A percentile compares a stretch with the other conserved stretches of the same genome.
These are phyloP conservation scores for Drosophila sechellia DNA, from an alignment of 1,140 invertebrate species.

Conservation along the genomic window DNA sequence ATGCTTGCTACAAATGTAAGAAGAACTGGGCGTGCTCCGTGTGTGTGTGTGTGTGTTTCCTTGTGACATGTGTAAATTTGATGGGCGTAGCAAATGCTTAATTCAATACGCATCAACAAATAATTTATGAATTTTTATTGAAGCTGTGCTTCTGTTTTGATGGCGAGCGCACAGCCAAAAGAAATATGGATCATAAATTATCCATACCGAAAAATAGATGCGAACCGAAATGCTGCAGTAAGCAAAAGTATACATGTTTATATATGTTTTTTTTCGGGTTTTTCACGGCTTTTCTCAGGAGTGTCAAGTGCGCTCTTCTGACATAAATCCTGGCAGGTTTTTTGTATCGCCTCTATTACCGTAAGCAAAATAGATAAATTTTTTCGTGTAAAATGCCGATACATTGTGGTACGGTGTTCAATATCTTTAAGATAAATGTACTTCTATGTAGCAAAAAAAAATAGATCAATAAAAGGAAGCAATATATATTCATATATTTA, in stretches of 20 bases:
- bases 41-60: background rate
- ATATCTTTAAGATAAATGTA: background rate
- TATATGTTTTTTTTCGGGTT: background rate
- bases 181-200: slow-evolving; percentile 32
- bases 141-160: slow-evolving; percentile 19
- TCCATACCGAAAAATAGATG: background rate
- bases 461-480: too few relatives aligned
- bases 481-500: too few relatives aligned
- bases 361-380: slow-evolving; percentile 2
- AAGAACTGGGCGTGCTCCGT: background rate
- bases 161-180: background rate
- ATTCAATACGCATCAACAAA: slow-evolving; percentile 51
- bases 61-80: slow-evolving; percentile 26
- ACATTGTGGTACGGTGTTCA: background rate
- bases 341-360: slow-evolving; percentile 3
- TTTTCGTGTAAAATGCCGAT: background rate
- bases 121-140: slow-evolving; percentile 52
- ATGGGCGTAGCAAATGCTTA: slow-evolving; percentile 39
- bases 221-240: background rate
- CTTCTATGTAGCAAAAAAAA: too few relatives aligned
- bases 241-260: background rate
- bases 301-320: background rate
- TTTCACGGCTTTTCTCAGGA: background rate
- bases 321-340: background rate
- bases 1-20: slow-evolving; percentile 11